A percentile compares a stretch with the other conserved stretches of the same genome.
Conservation (phyloP, 2,113 vertebrate genomes). For the Paralichthys olivaceus region DNA sequence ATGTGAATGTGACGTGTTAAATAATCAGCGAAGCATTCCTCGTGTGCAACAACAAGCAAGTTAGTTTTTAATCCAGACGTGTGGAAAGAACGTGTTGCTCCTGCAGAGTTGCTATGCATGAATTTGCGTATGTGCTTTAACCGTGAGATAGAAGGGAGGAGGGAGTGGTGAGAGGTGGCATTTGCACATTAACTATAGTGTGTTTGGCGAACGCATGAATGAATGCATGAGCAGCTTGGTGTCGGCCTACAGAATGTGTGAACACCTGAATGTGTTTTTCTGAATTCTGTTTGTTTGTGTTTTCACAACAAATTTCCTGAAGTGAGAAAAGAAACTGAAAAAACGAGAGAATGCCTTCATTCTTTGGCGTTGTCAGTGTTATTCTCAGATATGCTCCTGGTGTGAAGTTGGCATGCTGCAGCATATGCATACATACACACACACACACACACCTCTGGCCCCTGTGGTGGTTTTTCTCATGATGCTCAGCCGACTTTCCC, state of each 20-base stretch:
- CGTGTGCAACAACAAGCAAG: constrained; percentile 12
- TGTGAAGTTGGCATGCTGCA: constrained; percentile 42
- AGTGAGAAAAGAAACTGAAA: constrained; percentile 47
- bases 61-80: not conserved
- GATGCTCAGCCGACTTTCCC: not conserved
- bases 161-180: not conserved
- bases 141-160: constrained; percentile 11
- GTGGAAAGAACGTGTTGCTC: constrained; percentile 29
- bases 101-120: constrained; percentile 40
- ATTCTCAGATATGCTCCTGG: constrained; percentile 31
- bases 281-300: constrained; percentile 47
- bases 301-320: constrained; percentile 42
- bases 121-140: constrained; percentile 20
- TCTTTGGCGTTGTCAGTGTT: constrained; percentile 40
- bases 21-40: constrained; percentile 49
- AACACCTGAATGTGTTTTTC: constrained; percentile 61
- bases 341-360: constrained; percentile 28
- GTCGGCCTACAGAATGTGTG: constrained; percentile 50
- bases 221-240: constrained; percentile 56
- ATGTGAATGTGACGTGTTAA: constrained; percentile 30
- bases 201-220: constrained; percentile 57
- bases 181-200: constrained; percentile 52
- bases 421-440: constrained; percentile 36
- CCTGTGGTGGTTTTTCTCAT: not conserved
- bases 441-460: constrained; percentile 1